Base-by-base conservation (phyloP, 1,140 invertebrate genomes). In the Araneus ventricosus region DNA sequence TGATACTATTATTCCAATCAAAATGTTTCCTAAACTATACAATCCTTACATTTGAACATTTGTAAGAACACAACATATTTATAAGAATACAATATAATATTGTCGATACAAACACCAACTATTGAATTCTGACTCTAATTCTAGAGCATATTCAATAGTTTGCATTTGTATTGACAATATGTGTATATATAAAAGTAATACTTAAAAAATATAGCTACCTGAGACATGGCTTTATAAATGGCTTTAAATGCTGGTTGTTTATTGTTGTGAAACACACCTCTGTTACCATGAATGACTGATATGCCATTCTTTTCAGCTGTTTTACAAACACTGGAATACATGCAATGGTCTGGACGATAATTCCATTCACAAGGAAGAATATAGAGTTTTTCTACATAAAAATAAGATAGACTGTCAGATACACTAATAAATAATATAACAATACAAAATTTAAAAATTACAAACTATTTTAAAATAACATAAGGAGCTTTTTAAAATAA, bases 281-380 rank as follows among this genome's bases (percentile, higher is more conserved):
- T 96, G 94, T 97, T 98, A 5, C 98, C 99, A 95, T 99, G 99
- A n/a, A 99, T 94, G 4, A 99, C 96, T 93, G 97, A 96, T 22
- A 98, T 97, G 7, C 98, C 98, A n/a, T 96, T 94, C 87, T 96
- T 95, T 94, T 97, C 97, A 8, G 98, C 98, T 90, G 96, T 96
- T 70, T 96, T 96, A 95, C 98, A 99, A 6, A 98, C 97, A 95
- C 97, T 98, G 94, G 95, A 96, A 94, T 99, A 99, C 97, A 98
- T 98, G 95, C 98, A 99, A 95, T 99, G 98, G 96, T 99, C 98
- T 17, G 98, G 97, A 88, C 98, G 96, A 95, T 98, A 99, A 95
- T 99, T 99, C 95, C 97, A 98, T 87, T 97, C 96, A 95, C 98
- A 99, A 0, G 97, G 96, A 95, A 98, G 97, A 59, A 98, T 96